phyloP scores from a whole-genome alignment of 2,888 invertebrate species.

The Aphidius colemani region DNA sequence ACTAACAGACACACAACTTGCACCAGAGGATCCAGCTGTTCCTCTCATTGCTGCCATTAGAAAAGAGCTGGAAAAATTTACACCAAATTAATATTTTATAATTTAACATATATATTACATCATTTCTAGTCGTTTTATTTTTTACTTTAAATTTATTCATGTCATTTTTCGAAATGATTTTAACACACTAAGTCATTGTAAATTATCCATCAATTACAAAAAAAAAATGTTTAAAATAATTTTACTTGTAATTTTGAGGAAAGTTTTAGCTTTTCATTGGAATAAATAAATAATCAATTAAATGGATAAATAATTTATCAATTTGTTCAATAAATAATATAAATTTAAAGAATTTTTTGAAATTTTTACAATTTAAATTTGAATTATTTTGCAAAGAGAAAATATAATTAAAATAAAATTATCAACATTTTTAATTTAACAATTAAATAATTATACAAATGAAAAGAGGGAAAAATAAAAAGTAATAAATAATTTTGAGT shows the following conservation, averaged over 20 bases:
- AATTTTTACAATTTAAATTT: not conserved
- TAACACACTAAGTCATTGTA: no score
- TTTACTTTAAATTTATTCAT: not conserved
- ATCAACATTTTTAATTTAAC: not conserved
- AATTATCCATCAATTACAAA: no score
- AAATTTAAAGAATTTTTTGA: no score
- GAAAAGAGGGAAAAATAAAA: conserved; percentile 2
- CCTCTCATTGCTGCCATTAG: conserved; percentile 85
- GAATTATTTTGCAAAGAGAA: not conserved
- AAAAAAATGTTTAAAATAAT: no score
- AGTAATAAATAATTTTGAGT: not conserved
- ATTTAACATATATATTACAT: not conserved
- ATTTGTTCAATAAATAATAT: no score
- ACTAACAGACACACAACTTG: conserved; percentile 65
- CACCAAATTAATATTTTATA: conserved; percentile 30
- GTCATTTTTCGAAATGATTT: no score
- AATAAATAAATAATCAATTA: no score
- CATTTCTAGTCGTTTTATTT: conserved; percentile 9
- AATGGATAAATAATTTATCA: no score
- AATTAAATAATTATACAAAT: conserved; percentile 12
- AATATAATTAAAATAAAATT: not conserved
- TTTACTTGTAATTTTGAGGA: no score
- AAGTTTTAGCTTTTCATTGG: no score
- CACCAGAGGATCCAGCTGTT: conserved; percentile 74
- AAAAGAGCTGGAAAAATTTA: conserved; percentile 65